phyloP scores from a whole-genome alignment of 2,113 vertebrate species.

The Gymnorhina tibicen region DNA sequence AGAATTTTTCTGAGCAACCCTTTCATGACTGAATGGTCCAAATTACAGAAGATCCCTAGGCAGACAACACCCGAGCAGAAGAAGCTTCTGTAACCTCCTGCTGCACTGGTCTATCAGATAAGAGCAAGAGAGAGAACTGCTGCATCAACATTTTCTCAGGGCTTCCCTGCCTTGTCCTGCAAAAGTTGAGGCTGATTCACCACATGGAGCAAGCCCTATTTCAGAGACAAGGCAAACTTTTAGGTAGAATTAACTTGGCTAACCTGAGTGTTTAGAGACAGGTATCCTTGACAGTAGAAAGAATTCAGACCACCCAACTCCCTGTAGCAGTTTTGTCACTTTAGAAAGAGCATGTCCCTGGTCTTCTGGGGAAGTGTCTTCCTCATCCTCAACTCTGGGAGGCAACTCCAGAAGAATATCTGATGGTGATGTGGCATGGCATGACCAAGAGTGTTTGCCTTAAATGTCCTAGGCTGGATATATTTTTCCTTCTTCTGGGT shows the following conservation, averaged over 20 bases:
- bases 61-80: not conserved
- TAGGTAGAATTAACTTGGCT: not conserved
- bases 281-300: not conserved
- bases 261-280: not conserved
- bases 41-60: not conserved
- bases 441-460: not conserved
- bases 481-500: not conserved
- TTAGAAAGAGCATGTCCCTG: not conserved
- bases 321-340: not conserved
- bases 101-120: not conserved
- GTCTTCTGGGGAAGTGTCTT: not conserved
- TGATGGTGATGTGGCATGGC: no score
- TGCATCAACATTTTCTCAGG: not conserved
- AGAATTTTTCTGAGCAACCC: not conserved
- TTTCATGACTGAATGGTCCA: not conserved
- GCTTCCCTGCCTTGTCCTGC: not conserved
- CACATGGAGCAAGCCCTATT: not conserved
- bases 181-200: not conserved
- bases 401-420: not conserved
- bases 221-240: not conserved
- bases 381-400: not conserved
- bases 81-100: not conserved
- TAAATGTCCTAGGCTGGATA: not conserved
- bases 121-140: not conserved
- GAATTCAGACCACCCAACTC: not conserved